Base-by-base conservation (phyloP, 1,140 invertebrate genomes). In the Metopolophium dirhodum region DNA sequence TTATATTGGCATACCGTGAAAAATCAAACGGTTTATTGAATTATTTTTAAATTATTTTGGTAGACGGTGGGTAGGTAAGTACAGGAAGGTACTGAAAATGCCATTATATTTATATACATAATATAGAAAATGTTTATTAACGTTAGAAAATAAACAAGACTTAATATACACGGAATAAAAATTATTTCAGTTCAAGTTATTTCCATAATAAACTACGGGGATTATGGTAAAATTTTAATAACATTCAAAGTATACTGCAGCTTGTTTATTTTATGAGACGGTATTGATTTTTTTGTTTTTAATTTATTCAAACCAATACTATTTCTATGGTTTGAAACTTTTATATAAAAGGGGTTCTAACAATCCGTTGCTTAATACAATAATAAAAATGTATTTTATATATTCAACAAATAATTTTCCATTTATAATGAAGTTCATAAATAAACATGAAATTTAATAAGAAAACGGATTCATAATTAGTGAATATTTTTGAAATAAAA, bases 211-310 rank as follows among this genome's bases (percentile, higher is more conserved):
- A 90, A 90, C 54, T 90, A 90, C 89, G 7, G 89, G 89, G 89
- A 90, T 90, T 90, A 90, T 68, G 89, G 54, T 68, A 68, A 90
- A 90, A 90, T 68, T 90, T 90, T 90, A 90, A 90, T 90, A 90
- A 45, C 89, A 61, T 90, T 90, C 89, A 90, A 68, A 90, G 57
- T 90, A 89, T 45, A 89, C n/a, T 35, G 37, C 54, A 35, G 54
- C 37, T 90, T 90, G 89, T 90, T 90, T 90, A 90, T 90, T 90
- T 90, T 90, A 90, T 90, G 89, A 90, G 54, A 90, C 89, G 37
- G 89, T 90, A 90, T 90, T 90, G 89, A 90, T 90, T 90, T 90
- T 90, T 90, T 61, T 90, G 26, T 88, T 88, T 88, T 88, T 57
- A 89, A 90, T 90, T 90, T 90, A 90, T 90, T 90, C 89, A 90